Conservation (phyloP, 2,888 invertebrate genomes). For the Protophormia terraenovae region DNA sequence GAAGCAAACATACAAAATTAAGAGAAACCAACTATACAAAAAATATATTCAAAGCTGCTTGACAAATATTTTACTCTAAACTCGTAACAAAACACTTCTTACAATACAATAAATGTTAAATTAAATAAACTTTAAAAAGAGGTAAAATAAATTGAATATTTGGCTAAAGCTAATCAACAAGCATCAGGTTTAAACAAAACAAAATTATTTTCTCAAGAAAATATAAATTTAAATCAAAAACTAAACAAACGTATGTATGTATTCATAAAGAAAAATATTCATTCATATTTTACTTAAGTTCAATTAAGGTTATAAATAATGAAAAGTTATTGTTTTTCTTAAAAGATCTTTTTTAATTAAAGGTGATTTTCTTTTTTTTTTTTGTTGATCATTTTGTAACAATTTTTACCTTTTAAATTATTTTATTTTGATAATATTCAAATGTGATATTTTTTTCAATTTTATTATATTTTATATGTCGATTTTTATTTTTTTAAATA, state of each 20-base stretch:
- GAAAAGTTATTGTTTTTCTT: too few relatives aligned
- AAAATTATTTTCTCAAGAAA: neutral
- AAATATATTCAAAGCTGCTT: conserved; percentile 51
- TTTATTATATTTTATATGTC: conserved; percentile 9
- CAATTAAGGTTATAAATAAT: too few relatives aligned
- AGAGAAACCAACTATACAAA: conserved; percentile 16
- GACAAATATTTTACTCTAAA: conserved; percentile 42
- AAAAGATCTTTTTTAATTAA: too few relatives aligned
- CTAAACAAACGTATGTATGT: too few relatives aligned
- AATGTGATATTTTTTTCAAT: conserved; percentile 58
- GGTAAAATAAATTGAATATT: neutral
- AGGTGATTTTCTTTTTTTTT: conserved; percentile 32
- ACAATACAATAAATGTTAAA: neutral
- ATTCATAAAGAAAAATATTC: too few relatives aligned
- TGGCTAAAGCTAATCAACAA: neutral
- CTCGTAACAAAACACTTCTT: conserved; percentile 3
- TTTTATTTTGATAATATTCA: conserved; percentile 37
- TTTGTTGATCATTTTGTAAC: conserved; percentile 15
- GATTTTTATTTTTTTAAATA: neutral
- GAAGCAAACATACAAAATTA: conserved; percentile 25
- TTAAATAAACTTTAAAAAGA: neutral
- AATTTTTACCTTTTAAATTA: too few relatives aligned
- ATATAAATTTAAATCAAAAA: neutral
- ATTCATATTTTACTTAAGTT: too few relatives aligned
- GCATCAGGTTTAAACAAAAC: neutral